Evolutionary conservation across 2,888 invertebrate genomes (phyloP).

Genomic region (Pteria penguin): DNA sequence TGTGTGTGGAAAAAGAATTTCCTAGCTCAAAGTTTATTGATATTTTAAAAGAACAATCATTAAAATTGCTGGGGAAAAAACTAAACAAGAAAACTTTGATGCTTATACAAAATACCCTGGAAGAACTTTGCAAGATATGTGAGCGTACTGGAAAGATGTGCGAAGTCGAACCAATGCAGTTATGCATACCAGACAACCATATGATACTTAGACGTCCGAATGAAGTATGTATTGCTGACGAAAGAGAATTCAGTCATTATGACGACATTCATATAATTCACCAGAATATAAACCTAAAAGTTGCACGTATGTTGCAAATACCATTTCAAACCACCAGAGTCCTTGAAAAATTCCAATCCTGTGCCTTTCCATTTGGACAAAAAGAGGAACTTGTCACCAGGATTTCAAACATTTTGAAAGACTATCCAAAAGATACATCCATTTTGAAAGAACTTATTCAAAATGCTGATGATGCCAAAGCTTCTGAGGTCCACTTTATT

Average conservation of each 20-base stretch:
- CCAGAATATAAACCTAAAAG: not conserved
- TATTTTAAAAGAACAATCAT: too few relatives aligned
- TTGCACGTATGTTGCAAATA: slow-evolving; percentile 3
- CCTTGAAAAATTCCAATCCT: too few relatives aligned
- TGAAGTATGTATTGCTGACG: slow-evolving; percentile 27
- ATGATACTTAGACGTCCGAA: not conserved
- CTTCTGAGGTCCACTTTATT: slow-evolving; percentile 70
- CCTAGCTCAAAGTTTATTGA: too few relatives aligned
- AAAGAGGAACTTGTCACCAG: slow-evolving; percentile 67
- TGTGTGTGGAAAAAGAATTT: too few relatives aligned
- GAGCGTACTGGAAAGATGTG: too few relatives aligned
- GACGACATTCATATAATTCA: slow-evolving; percentile 13
- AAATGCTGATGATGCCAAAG: too few relatives aligned
- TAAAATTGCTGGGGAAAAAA: too few relatives aligned
- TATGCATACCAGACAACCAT: slow-evolving; percentile 19
- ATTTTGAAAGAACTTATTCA: slow-evolving; percentile 73
- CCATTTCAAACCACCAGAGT: too few relatives aligned
- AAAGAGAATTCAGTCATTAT: not conserved
- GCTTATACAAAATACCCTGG: too few relatives aligned
- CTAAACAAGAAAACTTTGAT: too few relatives aligned
- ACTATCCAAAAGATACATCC: slow-evolving; percentile 69
- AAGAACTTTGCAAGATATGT: too few relatives aligned
- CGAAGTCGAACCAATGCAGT: too few relatives aligned
- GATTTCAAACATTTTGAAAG: slow-evolving; percentile 66
- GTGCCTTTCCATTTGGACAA: slow-evolving; percentile 64